A percentile compares a stretch with the other conserved stretches of the same genome.
These are phyloP conservation scores for Bimastos eiseni DNA, from an alignment of 2,888 invertebrate species.

Conservation along the genomic window DNA sequence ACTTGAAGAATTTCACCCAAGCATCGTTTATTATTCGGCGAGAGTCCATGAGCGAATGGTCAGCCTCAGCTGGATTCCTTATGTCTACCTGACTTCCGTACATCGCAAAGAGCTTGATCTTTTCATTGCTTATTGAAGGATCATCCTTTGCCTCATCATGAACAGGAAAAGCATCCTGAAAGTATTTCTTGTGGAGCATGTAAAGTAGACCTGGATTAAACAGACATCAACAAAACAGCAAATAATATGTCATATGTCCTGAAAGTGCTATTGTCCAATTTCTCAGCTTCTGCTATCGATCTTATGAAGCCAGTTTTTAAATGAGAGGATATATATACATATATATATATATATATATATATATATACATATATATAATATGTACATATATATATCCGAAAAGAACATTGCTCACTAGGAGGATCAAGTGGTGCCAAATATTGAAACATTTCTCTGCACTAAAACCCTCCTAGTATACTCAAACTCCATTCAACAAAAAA, in stretches of 20 bases:
- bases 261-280: neutral
- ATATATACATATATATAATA: no score
- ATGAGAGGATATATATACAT: no score
- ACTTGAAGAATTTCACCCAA: conserved; percentile 56
- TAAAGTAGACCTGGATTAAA: conserved; percentile 57
- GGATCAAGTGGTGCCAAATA: neutral
- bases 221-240: neutral
- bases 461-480: neutral
- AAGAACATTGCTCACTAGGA: neutral
- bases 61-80: neutral
- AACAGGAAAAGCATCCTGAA: conserved; percentile 59
- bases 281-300: neutral
- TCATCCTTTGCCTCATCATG: conserved; percentile 59
- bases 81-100: conserved; percentile 30
- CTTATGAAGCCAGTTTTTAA: neutral
- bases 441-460: neutral
- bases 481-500: neutral
- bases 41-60: conserved; percentile 44
- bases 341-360: no score
- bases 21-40: conserved; percentile 51
- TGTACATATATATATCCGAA: no score
- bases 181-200: conserved; percentile 59
- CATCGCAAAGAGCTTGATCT: conserved; percentile 34
- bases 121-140: conserved; percentile 44
- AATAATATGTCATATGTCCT: neutral